Percentiles rank a stretch among this genome's conserved stretches.
Conservation (phyloP, 2,888 invertebrate genomes). For the Zootermopsis nevadensis region DNA sequence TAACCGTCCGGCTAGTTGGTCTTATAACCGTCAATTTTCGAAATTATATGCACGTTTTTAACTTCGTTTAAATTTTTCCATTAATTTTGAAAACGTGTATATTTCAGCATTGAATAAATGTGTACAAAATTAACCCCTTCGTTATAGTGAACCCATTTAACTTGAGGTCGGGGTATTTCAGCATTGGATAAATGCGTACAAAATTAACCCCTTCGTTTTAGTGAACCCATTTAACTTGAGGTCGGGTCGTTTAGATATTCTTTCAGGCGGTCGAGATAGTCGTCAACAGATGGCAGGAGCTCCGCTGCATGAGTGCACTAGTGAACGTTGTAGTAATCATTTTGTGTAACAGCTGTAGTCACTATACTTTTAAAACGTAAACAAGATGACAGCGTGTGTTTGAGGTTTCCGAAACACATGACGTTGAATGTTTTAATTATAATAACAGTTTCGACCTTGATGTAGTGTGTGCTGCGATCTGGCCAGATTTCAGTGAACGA, state of each 20-base stretch:
- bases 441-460: slow-evolving; percentile 24
- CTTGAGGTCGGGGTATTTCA: not conserved
- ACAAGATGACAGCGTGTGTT: not conserved
- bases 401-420: not conserved
- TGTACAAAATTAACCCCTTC: slow-evolving; percentile 10
- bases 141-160: slow-evolving; percentile 6
- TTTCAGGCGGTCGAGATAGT: not conserved
- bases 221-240: slow-evolving; percentile 10
- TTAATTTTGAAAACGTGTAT: no score
- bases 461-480: slow-evolving; percentile 33
- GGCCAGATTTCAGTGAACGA: not conserved
- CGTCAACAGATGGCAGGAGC: slow-evolving; percentile 12
- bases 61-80: no score
- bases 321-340: not conserved
- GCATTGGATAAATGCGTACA: slow-evolving; percentile 1
- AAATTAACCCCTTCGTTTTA: not conserved
- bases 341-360: not conserved
- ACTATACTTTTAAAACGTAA: not conserved
- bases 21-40: no score
- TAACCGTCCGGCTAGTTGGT: no score
- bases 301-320: not conserved
- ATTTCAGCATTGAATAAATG: slow-evolving; percentile 5
- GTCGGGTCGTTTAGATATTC: slow-evolving; percentile 3
- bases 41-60: no score
- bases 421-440: not conserved